Conservation (phyloP, 1,140 invertebrate genomes). For the Alviniconcha marisindica region DNA sequence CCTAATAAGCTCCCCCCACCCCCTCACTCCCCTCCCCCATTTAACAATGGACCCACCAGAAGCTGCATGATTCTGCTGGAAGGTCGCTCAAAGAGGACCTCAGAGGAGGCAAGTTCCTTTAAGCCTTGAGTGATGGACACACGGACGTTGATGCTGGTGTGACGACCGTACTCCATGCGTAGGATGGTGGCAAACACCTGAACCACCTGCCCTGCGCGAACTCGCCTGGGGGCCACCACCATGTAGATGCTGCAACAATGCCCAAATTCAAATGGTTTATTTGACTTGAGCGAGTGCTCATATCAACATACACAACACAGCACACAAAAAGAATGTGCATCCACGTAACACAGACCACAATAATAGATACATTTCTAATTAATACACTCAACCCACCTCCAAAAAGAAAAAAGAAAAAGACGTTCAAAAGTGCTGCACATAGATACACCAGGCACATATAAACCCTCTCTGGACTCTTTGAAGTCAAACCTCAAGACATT, state of each 20-base stretch:
- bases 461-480: too few species aligned
- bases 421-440: too few species aligned
- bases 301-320: too few species aligned
- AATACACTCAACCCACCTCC: not conserved
- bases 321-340: not conserved
- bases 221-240: constrained; percentile 65
- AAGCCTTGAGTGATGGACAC: constrained; percentile 65
- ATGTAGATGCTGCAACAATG: constrained; percentile 66
- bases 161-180: constrained; percentile 62
- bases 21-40: too few species aligned
- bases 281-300: too few species aligned
- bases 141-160: constrained; percentile 56
- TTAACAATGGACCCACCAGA: constrained; percentile 53
- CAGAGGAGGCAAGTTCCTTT: constrained; percentile 58
- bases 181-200: constrained; percentile 69
- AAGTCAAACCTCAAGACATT: too few species aligned
- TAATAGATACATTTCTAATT: not conserved
- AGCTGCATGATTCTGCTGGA: constrained; percentile 70
- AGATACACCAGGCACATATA: too few species aligned
- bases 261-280: too few species aligned
- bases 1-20: too few species aligned
- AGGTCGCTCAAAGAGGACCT: constrained; percentile 64
- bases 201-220: constrained; percentile 69
- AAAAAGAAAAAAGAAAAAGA: too few species aligned
- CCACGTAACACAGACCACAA: not conserved